phyloP scores from a whole-genome alignment of 2,888 invertebrate genomes.

The Ethmia dodecea region DNA sequence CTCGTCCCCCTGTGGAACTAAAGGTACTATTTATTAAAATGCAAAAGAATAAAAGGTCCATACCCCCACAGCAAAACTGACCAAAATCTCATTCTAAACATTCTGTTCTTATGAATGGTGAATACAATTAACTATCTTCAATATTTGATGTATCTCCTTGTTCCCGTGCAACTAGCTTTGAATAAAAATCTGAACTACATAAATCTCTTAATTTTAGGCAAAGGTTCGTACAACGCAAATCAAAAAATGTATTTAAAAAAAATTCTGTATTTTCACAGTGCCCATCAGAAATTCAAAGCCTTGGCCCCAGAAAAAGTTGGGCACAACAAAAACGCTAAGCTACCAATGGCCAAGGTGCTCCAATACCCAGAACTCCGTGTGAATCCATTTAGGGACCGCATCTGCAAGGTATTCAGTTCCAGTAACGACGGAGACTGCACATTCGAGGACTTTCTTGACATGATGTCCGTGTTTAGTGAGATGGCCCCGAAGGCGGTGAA shows the following conservation, averaged over 20 bases:
- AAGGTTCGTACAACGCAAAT: no score
- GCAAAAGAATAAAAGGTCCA: no score
- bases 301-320: slow-evolving; percentile 94
- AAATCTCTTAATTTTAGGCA: no score
- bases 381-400: slow-evolving; percentile 94
- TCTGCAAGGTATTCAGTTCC: slow-evolving; percentile 94
- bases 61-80: no score
- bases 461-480: slow-evolving; percentile 97
- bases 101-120: no score
- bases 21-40: no score
- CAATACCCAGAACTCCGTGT: slow-evolving; percentile 92
- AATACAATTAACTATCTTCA: no score
- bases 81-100: no score
- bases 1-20: no score
- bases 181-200: no score
- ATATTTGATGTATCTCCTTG: no score
- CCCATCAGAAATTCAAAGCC: slow-evolving; percentile 93
- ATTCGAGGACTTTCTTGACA: slow-evolving; percentile 97
- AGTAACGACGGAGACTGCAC: slow-evolving; percentile 94
- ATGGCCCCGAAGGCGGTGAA: slow-evolving; percentile 94
- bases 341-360: slow-evolving; percentile 90
- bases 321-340: slow-evolving; percentile 90
- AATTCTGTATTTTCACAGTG: slow-evolving; percentile 73
- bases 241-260: neutral
- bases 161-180: no score